These are phyloP conservation scores for Taphrorychus bicolor DNA, from an alignment of 2,888 invertebrate genomes.

Conservation along the genomic window DNA sequence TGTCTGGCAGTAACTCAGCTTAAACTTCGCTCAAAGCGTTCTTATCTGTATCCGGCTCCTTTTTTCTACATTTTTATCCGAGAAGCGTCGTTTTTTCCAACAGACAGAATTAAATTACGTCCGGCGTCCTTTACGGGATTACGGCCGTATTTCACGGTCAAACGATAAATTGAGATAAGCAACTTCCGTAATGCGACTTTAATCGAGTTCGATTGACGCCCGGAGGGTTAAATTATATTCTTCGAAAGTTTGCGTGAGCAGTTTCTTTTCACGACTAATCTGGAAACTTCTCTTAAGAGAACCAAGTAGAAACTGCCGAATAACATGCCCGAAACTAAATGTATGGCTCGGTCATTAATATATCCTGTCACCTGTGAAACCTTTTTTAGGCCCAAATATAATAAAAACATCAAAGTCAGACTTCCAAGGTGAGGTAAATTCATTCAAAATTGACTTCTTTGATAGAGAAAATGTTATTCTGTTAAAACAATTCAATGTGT, in stretches of 20 bases:
- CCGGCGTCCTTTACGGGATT: slow-evolving; percentile 16
- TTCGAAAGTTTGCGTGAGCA: background rate
- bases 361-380: no score
- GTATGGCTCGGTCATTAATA: no score
- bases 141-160: slow-evolving; percentile 19
- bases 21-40: background rate
- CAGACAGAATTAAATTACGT: slow-evolving; percentile 13
- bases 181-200: slow-evolving; percentile 19
- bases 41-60: background rate
- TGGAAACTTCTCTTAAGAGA: no score
- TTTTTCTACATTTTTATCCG: slow-evolving; percentile 14
- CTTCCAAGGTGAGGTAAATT: no score
- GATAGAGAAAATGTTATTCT: no score
- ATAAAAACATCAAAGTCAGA: no score
- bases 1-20: background rate
- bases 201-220: slow-evolving; percentile 9
- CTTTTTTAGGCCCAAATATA: no score
- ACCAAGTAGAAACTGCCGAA: background rate
- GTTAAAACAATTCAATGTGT: no score
- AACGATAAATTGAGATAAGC: slow-evolving; percentile 10
- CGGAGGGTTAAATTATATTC: background rate
- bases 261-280: background rate
- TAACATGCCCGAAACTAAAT: no score
- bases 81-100: background rate
- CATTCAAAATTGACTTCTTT: no score